Evolutionary conservation across 2,113 vertebrate species (phyloP), one percentile per base, ranked within the genome.

Genomic region (Eulemur macaco): DNA sequence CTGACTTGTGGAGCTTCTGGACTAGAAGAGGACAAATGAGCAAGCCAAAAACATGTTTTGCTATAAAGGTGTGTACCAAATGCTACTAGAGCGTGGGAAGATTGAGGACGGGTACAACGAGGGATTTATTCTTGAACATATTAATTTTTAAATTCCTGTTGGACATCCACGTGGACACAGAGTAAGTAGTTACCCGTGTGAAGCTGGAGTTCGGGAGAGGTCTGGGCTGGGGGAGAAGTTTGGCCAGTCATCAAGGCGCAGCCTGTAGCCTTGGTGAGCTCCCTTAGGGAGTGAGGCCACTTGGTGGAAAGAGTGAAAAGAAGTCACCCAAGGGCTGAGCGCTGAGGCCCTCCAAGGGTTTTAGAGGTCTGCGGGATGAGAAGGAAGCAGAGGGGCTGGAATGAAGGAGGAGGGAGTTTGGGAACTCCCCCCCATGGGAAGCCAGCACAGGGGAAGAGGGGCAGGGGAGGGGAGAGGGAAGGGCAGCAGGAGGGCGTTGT

Each of bases 401-500:
- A 42, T 18, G 37, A 39, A 47, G 21, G 0, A 52, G 52, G 23
- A 52, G 12, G 5, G 7, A 3, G 31, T 64, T 37, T 47, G 47
- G n/a, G 2, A 14, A 6, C 0, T 25, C 13, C 0, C 0, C 81
- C 63, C 1, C 4, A 21, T 39, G 21, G 34, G 50, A 20, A 29
- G 31, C 9, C 9, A 21, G 23, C 31, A 0, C 1, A 9, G 1
- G 1, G 29, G 66, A 52, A 45, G 29, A 39, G n/a, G 14, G 21
- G 1, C 29, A 56, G 42, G 18, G 0, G 12, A 39, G 68, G 27
- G 14, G 14, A 12, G 4, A 20, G 3, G 17, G 54, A 39, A 73
- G 23, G 10, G 69, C 9, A 34, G n/a, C 45, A 1, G 0, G 1
- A 4, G 42, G 76, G 47, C 1, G 56, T 18, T 34, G 6, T n/a